phyloP scores from a whole-genome alignment of 2,888 invertebrate species.

The Uloborus plumipes region DNA sequence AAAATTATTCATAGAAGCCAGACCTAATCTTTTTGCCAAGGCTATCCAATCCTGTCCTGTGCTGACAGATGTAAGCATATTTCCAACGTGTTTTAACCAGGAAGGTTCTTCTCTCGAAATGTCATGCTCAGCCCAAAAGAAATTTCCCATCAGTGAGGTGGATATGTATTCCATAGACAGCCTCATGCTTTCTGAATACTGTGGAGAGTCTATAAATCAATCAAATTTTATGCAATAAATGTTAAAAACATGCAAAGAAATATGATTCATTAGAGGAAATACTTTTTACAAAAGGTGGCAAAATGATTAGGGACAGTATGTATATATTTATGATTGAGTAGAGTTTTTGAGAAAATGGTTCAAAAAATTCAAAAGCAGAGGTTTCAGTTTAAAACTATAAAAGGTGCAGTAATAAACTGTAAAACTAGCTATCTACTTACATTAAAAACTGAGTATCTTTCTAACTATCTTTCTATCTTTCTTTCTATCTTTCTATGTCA shows the following conservation, averaged over 20 bases:
- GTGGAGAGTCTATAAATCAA: constrained; percentile 1
- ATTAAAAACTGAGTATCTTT: too few species aligned
- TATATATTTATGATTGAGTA: too few species aligned
- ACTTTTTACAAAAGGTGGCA: not conserved
- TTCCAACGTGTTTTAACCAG: constrained; percentile 72
- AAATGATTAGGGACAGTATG: too few species aligned
- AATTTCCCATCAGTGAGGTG: constrained; percentile 30
- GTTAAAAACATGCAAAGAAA: not conserved
- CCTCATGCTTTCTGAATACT: constrained; percentile 33
- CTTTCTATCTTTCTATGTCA: too few species aligned
- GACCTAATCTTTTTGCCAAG: constrained; percentile 71
- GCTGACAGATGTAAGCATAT: constrained; percentile 71
- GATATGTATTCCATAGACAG: constrained; percentile 31
- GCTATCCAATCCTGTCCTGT: constrained; percentile 72
- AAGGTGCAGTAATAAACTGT: too few species aligned
- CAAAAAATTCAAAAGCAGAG: too few species aligned
- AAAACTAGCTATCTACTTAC: too few species aligned
- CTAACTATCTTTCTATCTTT: too few species aligned
- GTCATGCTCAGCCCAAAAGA: constrained; percentile 56
- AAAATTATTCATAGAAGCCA: constrained; percentile 11
- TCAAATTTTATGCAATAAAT: not conserved
- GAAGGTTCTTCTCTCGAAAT: constrained; percentile 68
- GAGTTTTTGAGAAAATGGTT: too few species aligned
- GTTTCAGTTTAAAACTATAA: too few species aligned
- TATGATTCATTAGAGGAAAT: not conserved